phyloP scores from a whole-genome alignment of 2,888 invertebrate genomes.

The Lordiphosa andalusiaca region DNA sequence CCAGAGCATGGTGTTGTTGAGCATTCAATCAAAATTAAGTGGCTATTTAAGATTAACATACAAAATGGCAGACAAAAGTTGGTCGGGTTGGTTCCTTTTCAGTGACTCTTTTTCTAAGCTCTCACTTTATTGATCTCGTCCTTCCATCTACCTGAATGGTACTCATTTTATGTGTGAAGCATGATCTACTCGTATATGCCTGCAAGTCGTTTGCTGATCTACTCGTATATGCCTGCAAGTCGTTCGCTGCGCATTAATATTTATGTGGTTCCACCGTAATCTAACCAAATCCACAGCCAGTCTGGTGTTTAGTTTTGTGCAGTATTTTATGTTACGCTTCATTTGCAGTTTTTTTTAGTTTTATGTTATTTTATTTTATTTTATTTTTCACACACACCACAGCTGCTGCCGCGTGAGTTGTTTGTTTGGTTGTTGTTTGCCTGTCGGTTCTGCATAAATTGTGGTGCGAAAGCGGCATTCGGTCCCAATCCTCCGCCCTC shows the following conservation, averaged over 20 bases:
- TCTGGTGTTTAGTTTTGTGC: slow-evolving; percentile 47
- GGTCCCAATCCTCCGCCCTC: background rate
- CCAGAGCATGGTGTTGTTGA: too few relatives aligned
- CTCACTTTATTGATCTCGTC: too few relatives aligned
- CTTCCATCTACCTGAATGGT: too few relatives aligned
- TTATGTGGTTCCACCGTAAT: slow-evolving; percentile 27
- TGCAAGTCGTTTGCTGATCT: background rate
- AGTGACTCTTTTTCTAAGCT: too few relatives aligned
- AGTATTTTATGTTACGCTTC: slow-evolving; percentile 36
- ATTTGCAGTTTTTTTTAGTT: slow-evolving; percentile 33
- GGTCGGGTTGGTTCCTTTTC: too few relatives aligned
- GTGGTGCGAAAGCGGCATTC: slow-evolving; percentile 41
- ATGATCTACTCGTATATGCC: too few relatives aligned
- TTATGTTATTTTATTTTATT: slow-evolving; percentile 26
- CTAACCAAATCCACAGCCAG: slow-evolving; percentile 29
- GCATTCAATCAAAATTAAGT: too few relatives aligned
- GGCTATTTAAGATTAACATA: too few relatives aligned
- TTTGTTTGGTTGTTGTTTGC: slow-evolving; percentile 47
- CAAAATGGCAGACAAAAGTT: too few relatives aligned
- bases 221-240: too few relatives aligned
- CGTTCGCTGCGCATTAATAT: slow-evolving; percentile 10
- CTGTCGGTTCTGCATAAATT: slow-evolving; percentile 63
- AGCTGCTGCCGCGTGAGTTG: slow-evolving; percentile 51
- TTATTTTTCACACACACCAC: slow-evolving; percentile 35
- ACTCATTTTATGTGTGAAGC: too few relatives aligned